Conservation (phyloP, 2,888 invertebrate genomes). For the Athetis lepigone region DNA sequence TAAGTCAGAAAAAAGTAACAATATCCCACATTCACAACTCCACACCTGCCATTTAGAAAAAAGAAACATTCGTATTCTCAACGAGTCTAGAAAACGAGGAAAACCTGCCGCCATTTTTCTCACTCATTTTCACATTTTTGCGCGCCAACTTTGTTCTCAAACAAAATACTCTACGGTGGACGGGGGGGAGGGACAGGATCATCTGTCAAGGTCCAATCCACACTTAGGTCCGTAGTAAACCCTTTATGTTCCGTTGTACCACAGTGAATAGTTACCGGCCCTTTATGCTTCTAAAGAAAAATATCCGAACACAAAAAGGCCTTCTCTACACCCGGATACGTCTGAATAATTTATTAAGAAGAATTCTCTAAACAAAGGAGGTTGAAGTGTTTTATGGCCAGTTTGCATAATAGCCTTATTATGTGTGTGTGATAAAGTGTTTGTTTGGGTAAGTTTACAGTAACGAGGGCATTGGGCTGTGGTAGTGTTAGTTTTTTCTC, state of each 20-base stretch:
- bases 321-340: constrained; percentile 77
- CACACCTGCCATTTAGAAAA: constrained; percentile 40
- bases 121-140: constrained; percentile 61
- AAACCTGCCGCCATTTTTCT: constrained; percentile 55
- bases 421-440: constrained; percentile 57
- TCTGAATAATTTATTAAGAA: constrained; percentile 79
- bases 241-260: constrained; percentile 67
- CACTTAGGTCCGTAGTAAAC: constrained; percentile 70
- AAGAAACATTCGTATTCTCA: constrained; percentile 45
- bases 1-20: constrained; percentile 4
- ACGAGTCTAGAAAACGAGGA: constrained; percentile 46
- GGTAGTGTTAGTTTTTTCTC: constrained; percentile 1
- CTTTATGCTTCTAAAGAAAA: constrained; percentile 73
- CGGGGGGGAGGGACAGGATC: constrained; percentile 51
- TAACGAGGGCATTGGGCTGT: constrained; percentile 13
- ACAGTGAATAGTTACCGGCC: constrained; percentile 70
- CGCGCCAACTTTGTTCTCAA: constrained; percentile 50
- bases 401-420: constrained; percentile 63
- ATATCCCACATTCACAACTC: constrained; percentile 18
- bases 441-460: constrained; percentile 34
- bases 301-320: constrained; percentile 75
- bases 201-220: constrained; percentile 69
- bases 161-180: constrained; percentile 42
- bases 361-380: constrained; percentile 73
- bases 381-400: constrained; percentile 69